Evolutionary conservation across 2,113 vertebrate species (phyloP).

Genomic region (Ophiodon elongatus): DNA sequence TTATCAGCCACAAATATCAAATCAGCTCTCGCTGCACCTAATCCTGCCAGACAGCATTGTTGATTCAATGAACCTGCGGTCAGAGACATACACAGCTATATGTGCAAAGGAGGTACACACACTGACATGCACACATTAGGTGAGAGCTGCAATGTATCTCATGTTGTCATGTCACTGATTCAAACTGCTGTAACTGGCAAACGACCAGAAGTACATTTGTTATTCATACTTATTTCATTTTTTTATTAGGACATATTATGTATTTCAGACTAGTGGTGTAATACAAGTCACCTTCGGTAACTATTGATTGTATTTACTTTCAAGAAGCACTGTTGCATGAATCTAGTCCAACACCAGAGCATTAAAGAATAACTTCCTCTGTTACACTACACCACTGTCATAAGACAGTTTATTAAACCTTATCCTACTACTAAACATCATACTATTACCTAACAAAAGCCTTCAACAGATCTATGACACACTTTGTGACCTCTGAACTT

Average conservation of each 20-base stretch:
- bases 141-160: not conserved
- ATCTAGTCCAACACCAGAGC: not conserved
- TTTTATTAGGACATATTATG: not conserved
- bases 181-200: not conserved
- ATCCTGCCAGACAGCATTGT: conserved; percentile 84
- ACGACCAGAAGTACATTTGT: not conserved
- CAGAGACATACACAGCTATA: conserved; percentile 67
- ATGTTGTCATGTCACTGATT: not conserved
- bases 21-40: conserved; percentile 85
- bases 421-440: not conserved
- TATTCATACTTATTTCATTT: not conserved
- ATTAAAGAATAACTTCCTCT: not conserved
- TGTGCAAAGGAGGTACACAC: conserved; percentile 56
- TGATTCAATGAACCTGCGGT: conserved; percentile 83
- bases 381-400: conserved; percentile 7
- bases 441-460: not conserved
- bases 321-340: not conserved
- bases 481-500: conserved; percentile 76
- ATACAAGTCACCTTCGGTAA: not conserved
- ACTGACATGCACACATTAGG: conserved; percentile 26
- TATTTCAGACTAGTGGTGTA: not conserved
- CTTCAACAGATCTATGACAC: conserved; percentile 34
- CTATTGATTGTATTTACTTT: not conserved
- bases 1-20: conserved; percentile 89
- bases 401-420: not conserved